Percentiles rank a stretch among this genome's conserved stretches.
Evolutionary conservation across 2,888 invertebrate species (phyloP).

Genomic region (Aproaerema taeniolella): DNA sequence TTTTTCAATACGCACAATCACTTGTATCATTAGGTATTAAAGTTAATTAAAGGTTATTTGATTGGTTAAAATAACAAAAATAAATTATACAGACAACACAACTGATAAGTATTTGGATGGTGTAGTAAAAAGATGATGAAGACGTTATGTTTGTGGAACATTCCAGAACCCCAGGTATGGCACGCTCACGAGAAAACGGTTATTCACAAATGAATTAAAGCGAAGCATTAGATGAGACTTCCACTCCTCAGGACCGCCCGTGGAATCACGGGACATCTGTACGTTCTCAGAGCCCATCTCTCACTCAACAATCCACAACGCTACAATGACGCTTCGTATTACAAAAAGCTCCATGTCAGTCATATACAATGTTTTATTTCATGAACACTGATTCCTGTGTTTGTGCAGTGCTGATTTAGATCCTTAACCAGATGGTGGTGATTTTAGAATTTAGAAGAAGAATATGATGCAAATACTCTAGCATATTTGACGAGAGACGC

Average conservation of each 20-base stretch:
- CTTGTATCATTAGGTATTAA: no score
- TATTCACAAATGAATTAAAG: conserved; percentile 51
- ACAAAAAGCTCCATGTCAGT: conserved; percentile 14
- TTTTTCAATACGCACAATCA: no score
- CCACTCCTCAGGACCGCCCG: conserved; percentile 36
- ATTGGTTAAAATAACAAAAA: no score
- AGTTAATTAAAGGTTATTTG: no score
- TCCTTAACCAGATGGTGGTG: not conserved
- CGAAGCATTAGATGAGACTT: conserved; percentile 49
- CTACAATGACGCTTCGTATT: conserved; percentile 23
- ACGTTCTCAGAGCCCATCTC: not conserved
- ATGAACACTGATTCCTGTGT: conserved; percentile 36
- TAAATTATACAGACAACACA: no score
- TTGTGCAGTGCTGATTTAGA: conserved; percentile 1
- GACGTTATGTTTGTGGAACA: no score
- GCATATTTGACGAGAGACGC: no score
- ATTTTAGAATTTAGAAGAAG: not conserved
- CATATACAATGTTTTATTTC: conserved; percentile 3
- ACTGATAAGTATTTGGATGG: no score
- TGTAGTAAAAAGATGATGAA: no score
- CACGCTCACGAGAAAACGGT: conserved; percentile 64
- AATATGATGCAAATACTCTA: no score
- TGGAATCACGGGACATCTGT: not conserved
- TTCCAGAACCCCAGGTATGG: conserved; percentile 45
- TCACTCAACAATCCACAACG: conserved; percentile 19